A percentile compares a stretch with the other conserved stretches of the same genome.
These are phyloP conservation scores for Diplogasteroides magnus DNA, from an alignment of 1,140 invertebrate species.

Conservation along the genomic window DNA sequence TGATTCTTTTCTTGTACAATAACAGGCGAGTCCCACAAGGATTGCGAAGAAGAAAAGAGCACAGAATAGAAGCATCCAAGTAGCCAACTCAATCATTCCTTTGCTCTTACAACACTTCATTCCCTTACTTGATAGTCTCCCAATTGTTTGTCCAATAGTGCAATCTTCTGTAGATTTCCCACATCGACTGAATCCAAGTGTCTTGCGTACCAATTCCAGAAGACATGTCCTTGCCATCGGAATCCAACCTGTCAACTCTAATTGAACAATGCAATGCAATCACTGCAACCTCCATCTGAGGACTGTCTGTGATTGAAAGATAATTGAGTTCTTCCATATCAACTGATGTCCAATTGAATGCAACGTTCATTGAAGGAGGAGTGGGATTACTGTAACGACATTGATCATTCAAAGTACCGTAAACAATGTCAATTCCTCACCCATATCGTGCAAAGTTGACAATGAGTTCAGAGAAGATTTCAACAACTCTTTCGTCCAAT, in stretches of 20 bases:
- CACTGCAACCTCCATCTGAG: constrained; percentile 46
- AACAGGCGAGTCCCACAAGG: constrained; percentile 53
- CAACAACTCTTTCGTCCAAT: constrained; percentile 48
- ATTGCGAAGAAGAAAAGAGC: constrained; percentile 55
- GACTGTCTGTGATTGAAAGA: constrained; percentile 52
- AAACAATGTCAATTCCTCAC: constrained; percentile 27
- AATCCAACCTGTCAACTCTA: constrained; percentile 26
- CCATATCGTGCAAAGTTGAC: constrained; percentile 46
- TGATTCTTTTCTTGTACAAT: constrained; percentile 52
- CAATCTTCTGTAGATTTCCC: constrained; percentile 50
- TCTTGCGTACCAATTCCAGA: constrained; percentile 48
- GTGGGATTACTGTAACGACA: constrained; percentile 49
- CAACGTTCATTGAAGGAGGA: constrained; percentile 44
- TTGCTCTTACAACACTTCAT: no score
- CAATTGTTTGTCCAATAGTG: constrained; percentile 51
- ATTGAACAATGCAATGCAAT: no score
- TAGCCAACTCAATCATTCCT: constrained; percentile 44
- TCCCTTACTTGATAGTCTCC: constrained; percentile 54
- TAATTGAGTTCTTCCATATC: constrained; percentile 42
- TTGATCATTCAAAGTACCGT: neutral
- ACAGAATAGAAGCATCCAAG: constrained; percentile 54
- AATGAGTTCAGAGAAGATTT: constrained; percentile 53
- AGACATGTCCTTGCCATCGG: constrained; percentile 51
- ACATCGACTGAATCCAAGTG: constrained; percentile 53
- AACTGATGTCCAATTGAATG: constrained; percentile 52